These are phyloP conservation scores for Urechis unicinctus DNA, from an alignment of 2,888 invertebrate species.

Conservation along the genomic window DNA sequence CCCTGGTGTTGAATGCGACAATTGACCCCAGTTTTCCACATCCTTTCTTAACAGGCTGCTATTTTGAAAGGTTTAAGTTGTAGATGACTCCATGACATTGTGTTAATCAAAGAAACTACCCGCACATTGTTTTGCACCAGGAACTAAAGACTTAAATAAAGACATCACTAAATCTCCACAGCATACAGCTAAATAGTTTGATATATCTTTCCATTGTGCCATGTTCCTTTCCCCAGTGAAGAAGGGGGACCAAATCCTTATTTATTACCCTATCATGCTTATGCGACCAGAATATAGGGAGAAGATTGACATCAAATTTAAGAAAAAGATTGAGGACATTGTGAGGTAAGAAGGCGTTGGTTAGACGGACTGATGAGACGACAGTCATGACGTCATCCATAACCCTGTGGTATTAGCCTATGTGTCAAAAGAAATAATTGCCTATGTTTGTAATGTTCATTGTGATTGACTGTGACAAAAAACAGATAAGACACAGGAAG, in stretches of 20 bases:
- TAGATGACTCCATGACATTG: no score
- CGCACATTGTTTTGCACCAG: conserved; percentile 85
- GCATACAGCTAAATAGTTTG: no score
- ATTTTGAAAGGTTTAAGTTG: no score
- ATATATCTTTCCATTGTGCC: no score
- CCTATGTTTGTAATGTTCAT: neutral
- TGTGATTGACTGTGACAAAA: conserved; percentile 28
- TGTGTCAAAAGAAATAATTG: neutral
- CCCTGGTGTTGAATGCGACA: no score
- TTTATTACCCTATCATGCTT: conserved; percentile 83
- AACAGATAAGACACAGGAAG: conserved; percentile 60
- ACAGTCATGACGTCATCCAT: no score
- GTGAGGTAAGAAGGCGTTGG: conserved; percentile 61
- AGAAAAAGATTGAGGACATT: conserved; percentile 91
- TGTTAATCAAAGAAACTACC: conserved; percentile 68
- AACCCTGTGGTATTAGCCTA: no score
- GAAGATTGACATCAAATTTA: conserved; percentile 86
- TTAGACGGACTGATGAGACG: no score
- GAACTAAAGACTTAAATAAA: conserved; percentile 72
- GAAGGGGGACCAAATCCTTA: conserved; percentile 83
- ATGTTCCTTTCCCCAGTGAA: conserved; percentile 81
- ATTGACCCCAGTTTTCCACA: no score
- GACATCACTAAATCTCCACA: no score
- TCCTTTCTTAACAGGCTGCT: no score
- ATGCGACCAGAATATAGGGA: conserved; percentile 90